phyloP scores from a whole-genome alignment of 2,888 invertebrate genomes.

The Oligia latruncula region DNA sequence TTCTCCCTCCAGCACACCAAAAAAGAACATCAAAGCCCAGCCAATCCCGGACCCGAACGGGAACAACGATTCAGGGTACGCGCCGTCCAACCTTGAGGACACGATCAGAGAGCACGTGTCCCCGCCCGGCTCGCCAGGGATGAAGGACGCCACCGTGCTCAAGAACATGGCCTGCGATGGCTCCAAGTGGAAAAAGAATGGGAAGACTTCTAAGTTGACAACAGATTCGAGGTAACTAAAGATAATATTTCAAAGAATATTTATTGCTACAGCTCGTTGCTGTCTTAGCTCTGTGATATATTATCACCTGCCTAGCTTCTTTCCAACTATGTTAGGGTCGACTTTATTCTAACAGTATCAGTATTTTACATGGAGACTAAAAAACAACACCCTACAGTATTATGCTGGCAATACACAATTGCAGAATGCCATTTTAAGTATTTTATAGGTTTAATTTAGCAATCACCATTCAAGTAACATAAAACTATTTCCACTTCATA shows the following conservation, averaged over 20 bases:
- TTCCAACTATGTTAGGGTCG: neutral
- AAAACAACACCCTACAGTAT: neutral
- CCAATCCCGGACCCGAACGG: conserved; percentile 93
- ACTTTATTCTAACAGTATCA: neutral
- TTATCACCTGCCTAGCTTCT: no score
- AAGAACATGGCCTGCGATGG: conserved; percentile 81
- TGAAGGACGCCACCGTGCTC: conserved; percentile 83
- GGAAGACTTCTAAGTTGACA: conserved; percentile 77
- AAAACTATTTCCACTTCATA: neutral
- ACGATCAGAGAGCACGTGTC: conserved; percentile 90
- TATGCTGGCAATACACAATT: neutral
- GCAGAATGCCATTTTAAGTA: neutral
- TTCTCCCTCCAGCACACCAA: conserved; percentile 73
- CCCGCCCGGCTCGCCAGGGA: conserved; percentile 88
- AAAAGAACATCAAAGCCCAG: conserved; percentile 81
- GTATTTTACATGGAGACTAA: neutral
- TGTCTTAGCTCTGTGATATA: neutral
- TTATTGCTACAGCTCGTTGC: neutral
- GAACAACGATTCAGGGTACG: conserved; percentile 96
- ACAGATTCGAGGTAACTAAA: conserved; percentile 77
- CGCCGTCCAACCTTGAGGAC: conserved; percentile 91
- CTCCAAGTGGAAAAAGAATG: conserved; percentile 85
- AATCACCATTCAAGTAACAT: neutral
- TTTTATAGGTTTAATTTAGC: neutral
- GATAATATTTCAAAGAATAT: neutral